phyloP scores from a whole-genome alignment of 2,888 invertebrate species.

The Ceraclea dissimilis region DNA sequence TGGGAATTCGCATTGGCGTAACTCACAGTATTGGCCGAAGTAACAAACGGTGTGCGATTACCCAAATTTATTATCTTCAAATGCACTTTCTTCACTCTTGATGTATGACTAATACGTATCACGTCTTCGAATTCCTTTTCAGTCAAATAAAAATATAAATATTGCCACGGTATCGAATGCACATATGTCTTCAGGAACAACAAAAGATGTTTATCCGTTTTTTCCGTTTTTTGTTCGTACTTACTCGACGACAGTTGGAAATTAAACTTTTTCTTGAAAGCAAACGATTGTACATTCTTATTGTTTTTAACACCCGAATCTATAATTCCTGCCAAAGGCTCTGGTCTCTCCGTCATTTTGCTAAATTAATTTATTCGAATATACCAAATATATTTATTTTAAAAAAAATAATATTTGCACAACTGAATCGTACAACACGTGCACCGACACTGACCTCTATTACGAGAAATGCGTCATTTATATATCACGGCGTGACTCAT shows the following conservation, averaged over 20 bases:
- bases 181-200: background rate
- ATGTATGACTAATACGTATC: conserved; percentile 1
- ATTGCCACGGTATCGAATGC: conserved; percentile 9
- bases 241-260: background rate
- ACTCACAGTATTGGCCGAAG: conserved; percentile 6
- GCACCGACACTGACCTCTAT: no score
- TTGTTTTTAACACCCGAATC: background rate
- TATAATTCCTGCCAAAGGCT: background rate
- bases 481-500: background rate
- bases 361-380: no score
- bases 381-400: no score
- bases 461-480: background rate
- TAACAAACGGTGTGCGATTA: conserved; percentile 15
- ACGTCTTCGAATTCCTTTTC: background rate
- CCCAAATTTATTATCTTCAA: conserved; percentile 11
- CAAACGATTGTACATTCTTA: background rate
- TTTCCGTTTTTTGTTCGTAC: background rate
- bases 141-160: background rate
- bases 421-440: no score
- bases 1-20: conserved; percentile 15
- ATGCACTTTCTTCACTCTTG: conserved; percentile 1
- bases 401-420: no score
- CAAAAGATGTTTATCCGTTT: background rate
- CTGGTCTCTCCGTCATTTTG: background rate
- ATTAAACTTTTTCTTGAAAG: background rate